A percentile compares a stretch with the other conserved stretches of the same genome.
These are phyloP conservation scores for Crepidodera aurea DNA, from an alignment of 2,888 invertebrate species.

Conservation along the genomic window DNA sequence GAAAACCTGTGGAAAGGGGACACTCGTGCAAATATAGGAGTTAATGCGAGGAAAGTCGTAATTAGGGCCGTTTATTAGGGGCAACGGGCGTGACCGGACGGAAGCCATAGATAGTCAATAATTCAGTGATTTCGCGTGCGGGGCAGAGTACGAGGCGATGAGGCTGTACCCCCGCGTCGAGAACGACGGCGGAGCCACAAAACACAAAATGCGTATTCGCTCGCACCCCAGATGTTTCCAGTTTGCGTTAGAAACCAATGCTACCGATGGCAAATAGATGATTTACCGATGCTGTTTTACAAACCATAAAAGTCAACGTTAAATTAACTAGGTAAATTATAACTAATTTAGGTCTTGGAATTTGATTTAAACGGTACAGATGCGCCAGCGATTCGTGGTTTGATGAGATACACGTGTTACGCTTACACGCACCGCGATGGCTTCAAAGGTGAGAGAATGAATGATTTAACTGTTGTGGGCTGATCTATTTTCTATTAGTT, in stretches of 20 bases:
- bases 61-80: slow-evolving; percentile 54
- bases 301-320: slow-evolving; percentile 50
- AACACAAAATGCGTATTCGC: slow-evolving; percentile 53
- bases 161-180: slow-evolving; percentile 25
- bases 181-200: slow-evolving; percentile 13
- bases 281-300: slow-evolving; percentile 51
- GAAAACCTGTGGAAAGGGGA: slow-evolving; percentile 12
- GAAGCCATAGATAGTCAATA: slow-evolving; percentile 60
- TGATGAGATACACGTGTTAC: slow-evolving; percentile 51
- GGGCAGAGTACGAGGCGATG: slow-evolving; percentile 10
- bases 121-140: slow-evolving; percentile 55
- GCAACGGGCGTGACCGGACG: slow-evolving; percentile 58
- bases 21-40: background rate
- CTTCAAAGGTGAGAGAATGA: slow-evolving; percentile 22
- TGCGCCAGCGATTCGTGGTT: slow-evolving; percentile 35
- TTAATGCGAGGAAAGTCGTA: slow-evolving; percentile 40
- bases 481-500: slow-evolving; percentile 36
- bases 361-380: slow-evolving; percentile 43
- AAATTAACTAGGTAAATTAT: slow-evolving; percentile 47
- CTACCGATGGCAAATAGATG: slow-evolving; percentile 48
- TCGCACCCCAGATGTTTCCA: slow-evolving; percentile 54
- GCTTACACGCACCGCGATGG: background rate
- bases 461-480: slow-evolving; percentile 1
- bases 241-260: slow-evolving; percentile 45
- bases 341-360: slow-evolving; percentile 43